phyloP scores from a whole-genome alignment of 1,140 invertebrate genomes.

The Lepeophtheirus salmonis region DNA sequence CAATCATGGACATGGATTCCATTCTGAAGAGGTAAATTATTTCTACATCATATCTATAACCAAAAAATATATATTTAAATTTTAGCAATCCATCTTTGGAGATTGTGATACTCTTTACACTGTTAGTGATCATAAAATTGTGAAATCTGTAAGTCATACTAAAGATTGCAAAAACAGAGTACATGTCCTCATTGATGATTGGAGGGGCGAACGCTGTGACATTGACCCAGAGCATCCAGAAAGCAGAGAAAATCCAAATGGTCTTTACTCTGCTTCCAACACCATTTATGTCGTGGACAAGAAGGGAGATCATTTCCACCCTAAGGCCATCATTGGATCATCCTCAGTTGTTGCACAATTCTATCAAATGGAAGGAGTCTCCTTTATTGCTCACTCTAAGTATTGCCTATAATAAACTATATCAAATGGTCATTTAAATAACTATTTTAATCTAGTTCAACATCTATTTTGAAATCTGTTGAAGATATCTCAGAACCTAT shows the following conservation, averaged over 20 bases:
- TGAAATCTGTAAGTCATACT: constrained; percentile 5
- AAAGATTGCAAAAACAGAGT: constrained; percentile 8
- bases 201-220: constrained; percentile 8
- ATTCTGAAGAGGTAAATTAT: neutral
- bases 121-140: neutral
- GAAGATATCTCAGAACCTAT: neutral
- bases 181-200: constrained; percentile 12
- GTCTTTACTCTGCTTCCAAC: neutral
- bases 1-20: neutral
- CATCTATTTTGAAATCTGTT: neutral
- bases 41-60: no score
- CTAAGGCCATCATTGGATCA: neutral
- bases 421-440: neutral
- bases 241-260: neutral
- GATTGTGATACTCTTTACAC: constrained; percentile 16
- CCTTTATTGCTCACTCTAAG: constrained; percentile 4
- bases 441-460: neutral
- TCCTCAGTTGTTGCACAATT: constrained; percentile 6
- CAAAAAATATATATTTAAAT: neutral
- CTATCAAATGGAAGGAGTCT: constrained; percentile 4
- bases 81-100: constrained; percentile 13
- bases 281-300: constrained; percentile 10
- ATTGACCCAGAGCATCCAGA: constrained; percentile 1
- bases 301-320: neutral
- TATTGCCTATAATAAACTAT: no score